Percentiles rank a stretch among this genome's conserved stretches.
Conservation (phyloP, 1,140 invertebrate species). For the Plectus sambesii region DNA sequence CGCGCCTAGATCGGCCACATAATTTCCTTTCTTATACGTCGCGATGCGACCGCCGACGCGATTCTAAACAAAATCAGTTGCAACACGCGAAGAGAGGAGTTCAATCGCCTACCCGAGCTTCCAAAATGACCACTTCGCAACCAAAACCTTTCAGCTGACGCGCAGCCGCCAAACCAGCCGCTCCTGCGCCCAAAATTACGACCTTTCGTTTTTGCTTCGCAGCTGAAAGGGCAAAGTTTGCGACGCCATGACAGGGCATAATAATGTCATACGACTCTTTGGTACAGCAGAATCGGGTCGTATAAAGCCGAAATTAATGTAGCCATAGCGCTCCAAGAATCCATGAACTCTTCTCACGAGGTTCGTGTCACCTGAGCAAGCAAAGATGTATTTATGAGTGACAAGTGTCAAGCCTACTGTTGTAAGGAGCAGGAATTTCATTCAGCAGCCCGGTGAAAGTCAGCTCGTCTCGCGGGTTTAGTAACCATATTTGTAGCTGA, state of each 20-base stretch:
- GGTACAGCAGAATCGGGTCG: background rate
- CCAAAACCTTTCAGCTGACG: slow-evolving; percentile 48
- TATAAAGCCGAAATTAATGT: slow-evolving; percentile 87
- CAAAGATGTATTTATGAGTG: slow-evolving; percentile 3
- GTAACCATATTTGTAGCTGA: slow-evolving; percentile 84
- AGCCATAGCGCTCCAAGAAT: slow-evolving; percentile 86
- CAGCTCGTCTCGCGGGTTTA: slow-evolving; percentile 84
- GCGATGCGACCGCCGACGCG: slow-evolving; percentile 88
- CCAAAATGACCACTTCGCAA: slow-evolving; percentile 62
- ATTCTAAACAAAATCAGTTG: slow-evolving; percentile 53
- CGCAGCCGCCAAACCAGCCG: slow-evolving; percentile 50
- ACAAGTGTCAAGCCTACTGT: slow-evolving; percentile 53
- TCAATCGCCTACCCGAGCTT: slow-evolving; percentile 61
- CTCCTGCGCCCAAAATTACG: slow-evolving; percentile 50
- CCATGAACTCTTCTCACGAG: slow-evolving; percentile 73
- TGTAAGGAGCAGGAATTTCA: slow-evolving; percentile 54
- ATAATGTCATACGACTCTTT: background rate
- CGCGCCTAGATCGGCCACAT: slow-evolving; percentile 77
- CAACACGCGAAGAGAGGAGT: slow-evolving; percentile 5
- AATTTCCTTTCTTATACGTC: slow-evolving; percentile 70
- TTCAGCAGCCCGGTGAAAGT: slow-evolving; percentile 48
- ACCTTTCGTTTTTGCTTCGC: slow-evolving; percentile 88
- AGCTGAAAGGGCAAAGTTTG: slow-evolving; percentile 84
- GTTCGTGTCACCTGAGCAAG: slow-evolving; percentile 56
- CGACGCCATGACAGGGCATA: slow-evolving; percentile 72